Percentiles rank a stretch among this genome's conserved stretches.
Conservation (phyloP, 2,888 invertebrate genomes). For the Andricus curvator region DNA sequence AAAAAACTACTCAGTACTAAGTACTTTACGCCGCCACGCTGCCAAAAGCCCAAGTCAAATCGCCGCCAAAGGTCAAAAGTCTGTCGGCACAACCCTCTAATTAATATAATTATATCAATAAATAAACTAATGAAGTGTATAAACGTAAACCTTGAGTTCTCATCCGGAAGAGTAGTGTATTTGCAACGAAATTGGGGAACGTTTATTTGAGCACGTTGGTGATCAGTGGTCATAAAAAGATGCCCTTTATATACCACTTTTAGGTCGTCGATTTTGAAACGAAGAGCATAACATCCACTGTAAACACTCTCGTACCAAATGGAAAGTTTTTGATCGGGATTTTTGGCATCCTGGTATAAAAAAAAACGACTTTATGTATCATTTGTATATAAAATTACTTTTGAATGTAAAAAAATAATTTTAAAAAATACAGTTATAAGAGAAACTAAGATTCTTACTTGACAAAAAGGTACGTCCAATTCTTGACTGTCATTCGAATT, state of each 20-base stretch:
- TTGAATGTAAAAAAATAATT: not conserved
- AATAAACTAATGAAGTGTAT: not conserved
- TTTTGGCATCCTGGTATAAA: not conserved
- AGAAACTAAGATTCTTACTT: not conserved
- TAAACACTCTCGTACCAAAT: constrained; percentile 52
- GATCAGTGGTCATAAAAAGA: constrained; percentile 48
- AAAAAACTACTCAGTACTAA: too few species aligned
- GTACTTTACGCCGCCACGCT: too few species aligned
- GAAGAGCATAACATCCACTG: constrained; percentile 52
- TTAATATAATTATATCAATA: too few species aligned
- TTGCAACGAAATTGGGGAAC: constrained; percentile 10
- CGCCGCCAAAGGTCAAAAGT: too few species aligned
- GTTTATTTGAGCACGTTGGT: constrained; percentile 8
- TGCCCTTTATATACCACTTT: constrained; percentile 43
- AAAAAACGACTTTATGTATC: not conserved
- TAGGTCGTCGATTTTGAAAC: constrained; percentile 41
- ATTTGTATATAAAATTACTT: not conserved
- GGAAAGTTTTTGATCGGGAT: constrained; percentile 21
- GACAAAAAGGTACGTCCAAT: constrained; percentile 17
- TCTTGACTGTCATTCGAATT: constrained; percentile 5
- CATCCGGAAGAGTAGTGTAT: constrained; percentile 19
- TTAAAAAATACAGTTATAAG: not conserved
- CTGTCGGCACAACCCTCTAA: too few species aligned
- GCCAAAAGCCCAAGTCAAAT: too few species aligned
- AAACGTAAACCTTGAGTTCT: not conserved